phyloP scores from a whole-genome alignment of 2,797 vertebrate genomes.

The Melanotaenia parkinsoni region DNA sequence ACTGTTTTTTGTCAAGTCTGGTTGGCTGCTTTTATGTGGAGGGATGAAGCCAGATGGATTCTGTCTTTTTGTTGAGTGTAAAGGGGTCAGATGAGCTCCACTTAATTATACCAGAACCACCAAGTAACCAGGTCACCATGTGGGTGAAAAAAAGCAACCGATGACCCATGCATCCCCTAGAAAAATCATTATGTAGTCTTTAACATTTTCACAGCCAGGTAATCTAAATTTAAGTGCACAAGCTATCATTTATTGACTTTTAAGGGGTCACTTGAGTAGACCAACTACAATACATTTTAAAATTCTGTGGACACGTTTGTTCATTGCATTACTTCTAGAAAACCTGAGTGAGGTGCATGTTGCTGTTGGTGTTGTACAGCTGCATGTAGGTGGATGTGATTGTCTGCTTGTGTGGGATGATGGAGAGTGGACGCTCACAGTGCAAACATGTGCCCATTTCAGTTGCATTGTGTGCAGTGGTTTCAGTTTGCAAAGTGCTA shows the following conservation, averaged over 20 bases:
- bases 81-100: slow-evolving; percentile 14
- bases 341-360: slow-evolving; percentile 32
- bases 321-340: slow-evolving; percentile 31
- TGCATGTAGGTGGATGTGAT: slow-evolving; percentile 57
- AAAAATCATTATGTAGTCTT: background rate
- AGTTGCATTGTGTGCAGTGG: slow-evolving; percentile 19
- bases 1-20: slow-evolving; percentile 35
- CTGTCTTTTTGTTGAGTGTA: slow-evolving; percentile 5
- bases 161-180: background rate
- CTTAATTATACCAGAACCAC: slow-evolving; percentile 1
- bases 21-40: background rate
- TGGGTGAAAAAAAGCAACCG: background rate
- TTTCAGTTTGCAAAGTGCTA: slow-evolving; percentile 19
- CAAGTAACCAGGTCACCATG: slow-evolving; percentile 5
- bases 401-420: slow-evolving; percentile 66
- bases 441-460: slow-evolving; percentile 27
- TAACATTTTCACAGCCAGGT: background rate
- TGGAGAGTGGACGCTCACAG: slow-evolving; percentile 33
- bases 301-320: slow-evolving; percentile 19
- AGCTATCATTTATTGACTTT: slow-evolving; percentile 19
- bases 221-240: slow-evolving; percentile 2
- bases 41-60: background rate
- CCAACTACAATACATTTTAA: slow-evolving; percentile 18
- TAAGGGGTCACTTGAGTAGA: slow-evolving; percentile 17
- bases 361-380: slow-evolving; percentile 34